Base-by-base conservation (phyloP, 1,140 invertebrate species). In the Psix sp. region DNA sequence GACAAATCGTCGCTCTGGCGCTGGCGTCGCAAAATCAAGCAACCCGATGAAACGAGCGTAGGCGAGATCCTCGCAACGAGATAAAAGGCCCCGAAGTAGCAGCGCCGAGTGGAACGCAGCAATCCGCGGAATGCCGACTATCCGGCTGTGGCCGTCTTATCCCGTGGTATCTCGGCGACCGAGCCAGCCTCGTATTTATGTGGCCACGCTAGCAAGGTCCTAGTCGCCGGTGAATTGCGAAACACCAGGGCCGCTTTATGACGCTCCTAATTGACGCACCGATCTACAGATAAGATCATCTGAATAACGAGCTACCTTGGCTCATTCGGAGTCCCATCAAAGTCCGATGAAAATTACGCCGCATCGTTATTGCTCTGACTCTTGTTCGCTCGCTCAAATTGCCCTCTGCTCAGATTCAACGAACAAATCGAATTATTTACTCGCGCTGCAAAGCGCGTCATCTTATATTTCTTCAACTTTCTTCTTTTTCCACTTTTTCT, bases 81-180 rank as follows among this genome's bases (percentile, higher is more conserved):
- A 79, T 79, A 77, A 62, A 66, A 45, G 33, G 21, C 11, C 11
- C 56, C 59, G 36, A 66, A 63, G 62, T 66, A 66, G 14, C 67
- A 46, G 57, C 42, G 48, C 68, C 74, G 75, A 78, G 71, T 67
- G 77, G 79, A 80, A 82, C 77, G 79, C 63, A 75, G 74, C 77
- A 70, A 71, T 76, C 75, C 77, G 73, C 80, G 80, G 81, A 82
- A 82, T 83, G 82, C 77, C 72, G 82, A 81, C 74, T 65, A 73
- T 81, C 76, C 78, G 76, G 73, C 77, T 79, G 74, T 75, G 68
- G 54, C 40, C 74, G 76, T 77, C 67, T 81, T 78, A 81, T 82
- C 74, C 75, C 79, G 71, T 57, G 56, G 68, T 77, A 83, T 80
- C 75, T 81, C 24, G 26, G 29, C 68, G 62, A 56, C 60, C 56